Conservation (phyloP, 2,888 invertebrate genomes). For the Pyrgus malvae region DNA sequence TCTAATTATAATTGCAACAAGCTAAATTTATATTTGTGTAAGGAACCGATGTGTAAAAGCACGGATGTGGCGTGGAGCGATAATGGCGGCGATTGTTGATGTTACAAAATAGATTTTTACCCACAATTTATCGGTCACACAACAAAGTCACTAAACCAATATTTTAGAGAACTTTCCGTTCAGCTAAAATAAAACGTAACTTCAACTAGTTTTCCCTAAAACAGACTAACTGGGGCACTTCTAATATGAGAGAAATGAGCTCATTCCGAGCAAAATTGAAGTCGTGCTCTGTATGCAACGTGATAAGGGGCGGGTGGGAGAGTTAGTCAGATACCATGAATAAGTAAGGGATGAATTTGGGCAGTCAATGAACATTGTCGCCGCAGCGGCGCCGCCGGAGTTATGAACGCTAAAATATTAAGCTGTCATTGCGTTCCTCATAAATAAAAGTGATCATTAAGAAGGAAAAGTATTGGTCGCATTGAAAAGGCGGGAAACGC, state of each 20-base stretch:
- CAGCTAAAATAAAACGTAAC: not conserved
- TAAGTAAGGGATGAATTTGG: conserved; percentile 57
- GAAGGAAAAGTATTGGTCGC: not conserved
- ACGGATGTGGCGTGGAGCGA: conserved; percentile 11
- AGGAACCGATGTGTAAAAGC: no score
- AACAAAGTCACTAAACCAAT: not conserved
- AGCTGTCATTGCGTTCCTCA: conserved; percentile 24
- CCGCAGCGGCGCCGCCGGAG: conserved; percentile 32
- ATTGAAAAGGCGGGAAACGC: no score
- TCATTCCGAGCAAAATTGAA: conserved; percentile 55
- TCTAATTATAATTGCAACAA: not conserved
- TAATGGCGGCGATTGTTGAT: not conserved
- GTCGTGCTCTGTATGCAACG: conserved; percentile 57
- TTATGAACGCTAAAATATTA: conserved; percentile 37
- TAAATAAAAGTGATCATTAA: conserved; percentile 24
- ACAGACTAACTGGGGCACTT: conserved; percentile 33
- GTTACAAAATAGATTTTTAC: conserved; percentile 9
- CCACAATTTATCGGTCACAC: not conserved
- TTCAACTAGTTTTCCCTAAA: not conserved
- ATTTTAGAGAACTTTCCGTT: not conserved
- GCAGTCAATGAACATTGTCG: conserved; percentile 50
- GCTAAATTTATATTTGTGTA: no score
- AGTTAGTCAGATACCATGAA: conserved; percentile 56
- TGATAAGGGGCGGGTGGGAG: conserved; percentile 50
- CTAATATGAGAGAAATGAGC: conserved; percentile 44